Evolutionary conservation across 2,113 vertebrate species (phyloP).

Genomic region (Labeo catla): DNA sequence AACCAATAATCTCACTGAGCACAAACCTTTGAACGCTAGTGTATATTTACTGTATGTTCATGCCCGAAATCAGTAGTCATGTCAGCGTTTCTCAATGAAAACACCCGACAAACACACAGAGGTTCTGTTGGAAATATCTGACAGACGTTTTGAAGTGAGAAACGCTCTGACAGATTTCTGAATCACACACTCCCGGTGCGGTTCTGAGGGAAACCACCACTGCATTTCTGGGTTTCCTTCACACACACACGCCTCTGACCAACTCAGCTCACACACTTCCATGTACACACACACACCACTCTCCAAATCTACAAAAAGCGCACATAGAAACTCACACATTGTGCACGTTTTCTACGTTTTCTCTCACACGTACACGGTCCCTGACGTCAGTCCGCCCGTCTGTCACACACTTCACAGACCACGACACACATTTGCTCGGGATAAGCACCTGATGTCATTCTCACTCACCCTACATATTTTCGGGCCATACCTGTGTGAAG

Average conservation of each 20-base stretch:
- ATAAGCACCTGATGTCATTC: slow-evolving; percentile 46
- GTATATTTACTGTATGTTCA: not conserved
- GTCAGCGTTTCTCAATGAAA: not conserved
- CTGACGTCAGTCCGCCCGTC: not conserved
- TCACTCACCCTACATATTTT: slow-evolving; percentile 40
- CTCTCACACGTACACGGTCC: not conserved
- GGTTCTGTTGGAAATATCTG: not conserved
- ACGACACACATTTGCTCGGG: slow-evolving; percentile 15
- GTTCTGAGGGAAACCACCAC: not conserved
- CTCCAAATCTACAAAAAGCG: not conserved
- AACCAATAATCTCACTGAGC: not conserved
- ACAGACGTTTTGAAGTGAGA: not conserved
- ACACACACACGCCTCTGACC: not conserved
- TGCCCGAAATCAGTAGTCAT: not conserved
- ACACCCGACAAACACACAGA: not conserved
- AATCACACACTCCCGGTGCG: not conserved
- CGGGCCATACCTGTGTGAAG: slow-evolving; percentile 23
- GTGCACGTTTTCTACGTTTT: not conserved
- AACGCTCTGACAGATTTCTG: not conserved
- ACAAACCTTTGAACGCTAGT: not conserved
- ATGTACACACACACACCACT: not conserved
- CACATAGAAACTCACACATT: not conserved
- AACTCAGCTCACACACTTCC: not conserved
- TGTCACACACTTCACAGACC: not conserved
- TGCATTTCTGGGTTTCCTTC: not conserved